Conservation (phyloP, 2,113 vertebrate genomes). For the Chelonoidis abingdonii region DNA sequence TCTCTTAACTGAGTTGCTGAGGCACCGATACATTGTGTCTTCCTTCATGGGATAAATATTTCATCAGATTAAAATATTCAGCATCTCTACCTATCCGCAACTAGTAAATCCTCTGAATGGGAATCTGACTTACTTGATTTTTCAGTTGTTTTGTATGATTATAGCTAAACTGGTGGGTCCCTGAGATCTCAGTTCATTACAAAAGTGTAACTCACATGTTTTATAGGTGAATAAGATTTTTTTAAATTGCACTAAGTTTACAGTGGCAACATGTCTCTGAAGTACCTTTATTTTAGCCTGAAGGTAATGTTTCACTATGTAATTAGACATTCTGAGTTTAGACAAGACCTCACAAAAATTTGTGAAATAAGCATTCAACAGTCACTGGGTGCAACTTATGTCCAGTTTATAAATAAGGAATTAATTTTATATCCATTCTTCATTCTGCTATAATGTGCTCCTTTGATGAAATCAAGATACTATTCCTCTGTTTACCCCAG, state of each 20-base stretch:
- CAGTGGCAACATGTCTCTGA: not conserved
- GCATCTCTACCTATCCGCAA: not conserved
- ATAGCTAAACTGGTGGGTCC: not conserved
- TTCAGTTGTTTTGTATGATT: not conserved
- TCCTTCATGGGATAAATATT: not conserved
- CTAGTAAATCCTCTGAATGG: not conserved
- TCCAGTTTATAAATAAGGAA: not conserved
- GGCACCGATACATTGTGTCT: not conserved
- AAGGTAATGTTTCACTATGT: not conserved
- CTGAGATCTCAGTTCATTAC: not conserved
- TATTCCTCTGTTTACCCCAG: not conserved
- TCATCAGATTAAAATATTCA: not conserved
- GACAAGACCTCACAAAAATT: not conserved
- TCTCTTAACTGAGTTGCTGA: not conserved
- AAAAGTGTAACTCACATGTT: not conserved
- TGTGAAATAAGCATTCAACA: not conserved
- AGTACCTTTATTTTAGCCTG: not conserved
- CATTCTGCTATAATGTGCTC: not conserved
- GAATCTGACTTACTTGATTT: not conserved
- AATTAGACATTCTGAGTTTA: not conserved
- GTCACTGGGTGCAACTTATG: not conserved
- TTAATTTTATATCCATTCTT: not conserved
- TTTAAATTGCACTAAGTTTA: not conserved
- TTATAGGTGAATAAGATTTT: not conserved
- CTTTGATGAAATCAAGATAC: not conserved